These are phyloP conservation scores for Clistopyga incitator DNA, from an alignment of 2,888 invertebrate species.

Conservation along the genomic window DNA sequence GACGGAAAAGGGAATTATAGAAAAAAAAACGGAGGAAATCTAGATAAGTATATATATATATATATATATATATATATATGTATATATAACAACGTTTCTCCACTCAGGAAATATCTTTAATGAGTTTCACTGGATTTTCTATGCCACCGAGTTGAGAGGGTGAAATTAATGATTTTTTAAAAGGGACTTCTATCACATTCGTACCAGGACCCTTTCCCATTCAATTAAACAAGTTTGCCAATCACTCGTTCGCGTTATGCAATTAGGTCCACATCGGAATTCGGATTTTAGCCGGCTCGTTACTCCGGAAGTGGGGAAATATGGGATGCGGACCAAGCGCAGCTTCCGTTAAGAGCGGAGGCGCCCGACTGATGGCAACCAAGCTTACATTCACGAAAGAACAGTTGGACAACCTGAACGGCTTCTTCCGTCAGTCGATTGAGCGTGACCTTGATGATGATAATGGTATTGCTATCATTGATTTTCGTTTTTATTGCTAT, in stretches of 20 bases:
- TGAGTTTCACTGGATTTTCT: neutral
- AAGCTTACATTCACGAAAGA: conserved; percentile 85
- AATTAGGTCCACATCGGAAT: conserved; percentile 2
- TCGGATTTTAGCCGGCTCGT: neutral
- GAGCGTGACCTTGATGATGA: conserved; percentile 52
- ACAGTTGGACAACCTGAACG: conserved; percentile 85
- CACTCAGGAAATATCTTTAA: neutral
- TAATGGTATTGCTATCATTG: conserved; percentile 56
- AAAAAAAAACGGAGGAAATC: neutral
- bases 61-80: too few relatives aligned
- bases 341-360: conserved; percentile 80
- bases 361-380: conserved; percentile 84
- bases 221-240: conserved; percentile 22
- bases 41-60: too few relatives aligned
- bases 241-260: neutral
- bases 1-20: neutral
- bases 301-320: conserved; percentile 36
- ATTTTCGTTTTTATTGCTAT: conserved; percentile 4
- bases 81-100: neutral
- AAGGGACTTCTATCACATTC: neutral
- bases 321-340: conserved; percentile 78
- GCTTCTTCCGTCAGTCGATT: conserved; percentile 76
- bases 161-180: neutral
- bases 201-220: neutral
- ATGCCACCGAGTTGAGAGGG: neutral